A percentile compares a stretch with the other conserved stretches of the same genome.
These are phyloP conservation scores for Ruditapes philippinarum DNA, from an alignment of 1,140 invertebrate genomes.

Conservation along the genomic window DNA sequence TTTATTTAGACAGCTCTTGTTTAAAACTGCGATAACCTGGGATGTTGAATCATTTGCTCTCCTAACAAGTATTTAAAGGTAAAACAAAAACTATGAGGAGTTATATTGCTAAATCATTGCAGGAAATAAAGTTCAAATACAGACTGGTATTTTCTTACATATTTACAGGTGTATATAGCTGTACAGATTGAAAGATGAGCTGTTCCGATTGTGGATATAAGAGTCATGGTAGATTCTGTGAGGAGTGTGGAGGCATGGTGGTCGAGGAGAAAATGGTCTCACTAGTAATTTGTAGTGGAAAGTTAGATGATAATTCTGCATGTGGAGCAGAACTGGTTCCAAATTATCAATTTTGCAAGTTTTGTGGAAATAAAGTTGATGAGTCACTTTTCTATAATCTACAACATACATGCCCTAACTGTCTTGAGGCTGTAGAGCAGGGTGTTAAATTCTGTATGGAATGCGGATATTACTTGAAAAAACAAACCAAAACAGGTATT, in stretches of 20 bases:
- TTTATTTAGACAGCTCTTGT: too few species aligned
- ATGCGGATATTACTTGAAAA: background rate
- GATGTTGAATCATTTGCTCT: too few species aligned
- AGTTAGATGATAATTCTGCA: background rate
- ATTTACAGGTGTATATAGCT: too few species aligned
- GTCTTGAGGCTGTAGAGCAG: background rate
- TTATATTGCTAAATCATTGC: too few species aligned
- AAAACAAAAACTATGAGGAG: too few species aligned
- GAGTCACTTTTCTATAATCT: background rate
- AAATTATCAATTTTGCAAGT: background rate
- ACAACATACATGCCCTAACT: background rate
- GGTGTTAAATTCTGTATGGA: background rate
- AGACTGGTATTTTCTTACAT: too few species aligned
- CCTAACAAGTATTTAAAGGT: too few species aligned
- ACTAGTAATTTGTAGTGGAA: background rate
- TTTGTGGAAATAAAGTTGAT: background rate
- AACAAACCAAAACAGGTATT: too few species aligned
- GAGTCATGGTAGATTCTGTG: background rate
- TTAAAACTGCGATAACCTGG: too few species aligned
- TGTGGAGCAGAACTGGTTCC: background rate
- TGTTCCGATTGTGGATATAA: background rate
- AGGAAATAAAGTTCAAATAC: too few species aligned
- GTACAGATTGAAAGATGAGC: background rate
- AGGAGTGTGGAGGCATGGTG: background rate
- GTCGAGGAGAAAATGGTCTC: background rate